phyloP scores from a whole-genome alignment of 2,113 vertebrate species.

The Corythaeola cristata region DNA sequence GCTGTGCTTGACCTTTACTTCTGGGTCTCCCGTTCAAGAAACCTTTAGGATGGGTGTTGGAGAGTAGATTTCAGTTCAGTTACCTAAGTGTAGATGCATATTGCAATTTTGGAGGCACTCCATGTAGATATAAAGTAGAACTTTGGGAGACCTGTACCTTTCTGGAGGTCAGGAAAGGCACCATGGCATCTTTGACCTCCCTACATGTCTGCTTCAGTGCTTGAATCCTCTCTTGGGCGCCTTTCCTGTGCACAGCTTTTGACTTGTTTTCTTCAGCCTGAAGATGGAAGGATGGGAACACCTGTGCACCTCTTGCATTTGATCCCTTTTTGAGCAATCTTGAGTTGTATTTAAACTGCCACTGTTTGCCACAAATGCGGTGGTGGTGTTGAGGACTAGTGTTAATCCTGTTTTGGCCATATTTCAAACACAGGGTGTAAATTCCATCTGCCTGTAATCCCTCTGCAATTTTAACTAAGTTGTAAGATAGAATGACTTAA shows the following conservation, averaged over 20 bases:
- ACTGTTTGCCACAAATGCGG: accelerated
- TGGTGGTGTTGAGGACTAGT: background rate
- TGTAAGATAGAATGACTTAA: background rate
- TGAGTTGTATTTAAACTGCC: background rate
- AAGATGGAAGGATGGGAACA: background rate
- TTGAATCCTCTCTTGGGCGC: background rate
- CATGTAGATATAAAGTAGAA: accelerated
- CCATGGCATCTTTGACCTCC: background rate
- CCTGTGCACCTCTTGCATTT: background rate
- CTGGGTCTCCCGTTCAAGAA: background rate
- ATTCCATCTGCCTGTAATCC: background rate
- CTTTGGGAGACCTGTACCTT: background rate
- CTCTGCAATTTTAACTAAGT: background rate
- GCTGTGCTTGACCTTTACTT: background rate
- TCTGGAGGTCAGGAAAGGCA: background rate
- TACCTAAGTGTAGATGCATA: background rate
- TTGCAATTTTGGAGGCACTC: background rate
- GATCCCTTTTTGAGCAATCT: background rate
- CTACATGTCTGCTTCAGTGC: background rate
- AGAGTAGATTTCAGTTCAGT: background rate
- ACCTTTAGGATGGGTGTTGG: background rate
- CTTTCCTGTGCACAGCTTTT: background rate
- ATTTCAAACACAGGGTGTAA: background rate
- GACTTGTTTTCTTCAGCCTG: background rate
- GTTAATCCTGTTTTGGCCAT: background rate